A percentile compares a stretch with the other conserved stretches of the same genome.
Conservation (phyloP, 1,140 invertebrate species). For the Whitmania pigra region DNA sequence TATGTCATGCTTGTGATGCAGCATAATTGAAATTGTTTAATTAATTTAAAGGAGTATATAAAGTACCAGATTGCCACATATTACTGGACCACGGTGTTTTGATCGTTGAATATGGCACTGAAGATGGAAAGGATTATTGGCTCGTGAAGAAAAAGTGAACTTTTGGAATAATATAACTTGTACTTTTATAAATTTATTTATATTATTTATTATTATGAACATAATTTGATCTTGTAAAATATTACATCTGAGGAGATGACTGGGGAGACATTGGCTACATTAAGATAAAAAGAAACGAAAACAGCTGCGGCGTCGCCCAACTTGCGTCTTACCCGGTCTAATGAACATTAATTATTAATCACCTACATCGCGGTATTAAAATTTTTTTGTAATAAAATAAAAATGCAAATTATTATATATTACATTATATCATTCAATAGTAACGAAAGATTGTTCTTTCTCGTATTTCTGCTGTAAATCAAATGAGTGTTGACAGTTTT, state of each 20-base stretch:
- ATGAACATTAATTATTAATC: no score
- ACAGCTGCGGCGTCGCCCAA: constrained; percentile 40
- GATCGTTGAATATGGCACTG: constrained; percentile 46
- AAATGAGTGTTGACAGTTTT: no score
- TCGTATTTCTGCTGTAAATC: no score
- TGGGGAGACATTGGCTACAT: constrained; percentile 49
- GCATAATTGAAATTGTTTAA: background rate
- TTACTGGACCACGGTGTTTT: constrained; percentile 45
- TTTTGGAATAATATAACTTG: no score
- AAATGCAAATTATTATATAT: no score
- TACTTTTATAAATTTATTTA: no score
- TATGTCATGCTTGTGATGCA: no score
- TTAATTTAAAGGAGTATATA: constrained; percentile 29
- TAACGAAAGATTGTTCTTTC: no score
- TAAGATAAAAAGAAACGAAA: constrained; percentile 44
- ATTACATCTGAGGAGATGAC: background rate
- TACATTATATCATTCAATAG: no score
- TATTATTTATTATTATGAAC: no score
- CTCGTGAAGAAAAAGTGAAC: constrained; percentile 42
- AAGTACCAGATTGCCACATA: constrained; percentile 29
- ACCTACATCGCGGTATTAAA: no score
- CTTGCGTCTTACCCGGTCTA: constrained; percentile 13
- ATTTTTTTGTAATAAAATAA: no score
- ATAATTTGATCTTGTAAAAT: background rate
- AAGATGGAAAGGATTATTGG: constrained; percentile 51